phyloP scores from a whole-genome alignment of 2,797 vertebrate genomes.

The Lagodon rhomboides region DNA sequence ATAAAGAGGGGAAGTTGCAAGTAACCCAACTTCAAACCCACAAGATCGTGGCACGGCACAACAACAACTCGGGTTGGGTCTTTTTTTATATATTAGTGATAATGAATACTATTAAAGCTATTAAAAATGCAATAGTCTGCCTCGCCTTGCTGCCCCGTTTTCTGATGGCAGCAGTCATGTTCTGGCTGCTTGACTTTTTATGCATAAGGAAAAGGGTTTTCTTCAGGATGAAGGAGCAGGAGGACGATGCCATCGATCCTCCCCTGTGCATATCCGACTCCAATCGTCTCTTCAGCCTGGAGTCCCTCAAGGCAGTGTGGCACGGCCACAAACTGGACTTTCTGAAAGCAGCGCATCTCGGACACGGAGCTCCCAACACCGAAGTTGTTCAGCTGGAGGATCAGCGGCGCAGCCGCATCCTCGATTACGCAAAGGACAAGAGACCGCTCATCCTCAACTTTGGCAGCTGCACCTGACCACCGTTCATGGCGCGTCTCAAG shows the following conservation, averaged over 20 bases:
- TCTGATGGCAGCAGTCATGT: conserved; percentile 92
- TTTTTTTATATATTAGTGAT: conserved; percentile 61
- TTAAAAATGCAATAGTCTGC: conserved; percentile 92
- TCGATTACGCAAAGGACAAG: conserved; percentile 90
- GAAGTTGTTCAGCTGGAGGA: conserved; percentile 92
- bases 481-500: conserved; percentile 97
- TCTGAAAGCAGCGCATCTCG: conserved; percentile 94
- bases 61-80: conserved; percentile 13
- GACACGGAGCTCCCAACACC: conserved; percentile 92
- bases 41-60: conserved; percentile 61
- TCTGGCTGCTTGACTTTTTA: conserved; percentile 96
- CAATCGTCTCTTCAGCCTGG: conserved; percentile 94
- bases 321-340: conserved; percentile 96
- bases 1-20: conserved; percentile 91
- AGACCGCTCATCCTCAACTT: conserved; percentile 97
- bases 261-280: conserved; percentile 95
- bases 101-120: conserved; percentile 89
- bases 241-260: conserved; percentile 88
- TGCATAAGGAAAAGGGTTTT: conserved; percentile 94
- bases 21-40: conserved; percentile 79
- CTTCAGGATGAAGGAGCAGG: conserved; percentile 77
- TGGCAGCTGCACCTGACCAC: conserved; percentile 99
- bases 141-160: conserved; percentile 94
- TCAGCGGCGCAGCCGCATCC: conserved; percentile 86
- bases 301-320: conserved; percentile 96